phyloP scores from a whole-genome alignment of 2,888 invertebrate species.

The Nysson spinosus region DNA sequence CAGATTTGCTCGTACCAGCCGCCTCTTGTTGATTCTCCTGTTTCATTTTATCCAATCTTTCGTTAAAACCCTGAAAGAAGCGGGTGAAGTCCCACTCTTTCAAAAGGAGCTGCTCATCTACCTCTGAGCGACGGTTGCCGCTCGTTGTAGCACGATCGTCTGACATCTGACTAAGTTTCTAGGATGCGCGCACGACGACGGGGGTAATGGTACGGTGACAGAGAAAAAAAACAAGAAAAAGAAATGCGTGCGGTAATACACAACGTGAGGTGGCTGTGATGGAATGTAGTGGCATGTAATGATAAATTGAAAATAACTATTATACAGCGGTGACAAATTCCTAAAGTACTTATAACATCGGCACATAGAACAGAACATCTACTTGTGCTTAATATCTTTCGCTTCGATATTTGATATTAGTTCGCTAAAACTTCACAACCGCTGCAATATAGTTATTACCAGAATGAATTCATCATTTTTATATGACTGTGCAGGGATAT shows the following conservation, averaged over 20 bases:
- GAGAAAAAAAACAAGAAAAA: slow-evolving; percentile 64
- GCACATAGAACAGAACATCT: neutral
- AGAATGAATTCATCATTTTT: slow-evolving; percentile 34
- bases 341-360: too few relatives aligned
- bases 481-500: slow-evolving; percentile 42
- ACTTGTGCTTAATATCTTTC: neutral
- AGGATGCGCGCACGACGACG: slow-evolving; percentile 62
- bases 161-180: slow-evolving; percentile 74
- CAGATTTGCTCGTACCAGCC: slow-evolving; percentile 51
- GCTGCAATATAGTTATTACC: slow-evolving; percentile 30
- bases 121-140: slow-evolving; percentile 79
- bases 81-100: slow-evolving; percentile 93
- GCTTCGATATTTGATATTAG: too few relatives aligned
- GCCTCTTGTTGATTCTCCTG: slow-evolving; percentile 73
- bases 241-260: slow-evolving; percentile 76
- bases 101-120: slow-evolving; percentile 88
- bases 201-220: slow-evolving; percentile 62
- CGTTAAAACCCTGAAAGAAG: slow-evolving; percentile 83
- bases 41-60: slow-evolving; percentile 76
- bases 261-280: slow-evolving; percentile 57
- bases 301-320: slow-evolving; percentile 32
- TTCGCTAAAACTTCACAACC: slow-evolving; percentile 30
- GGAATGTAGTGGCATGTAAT: slow-evolving; percentile 47
- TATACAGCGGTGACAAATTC: slow-evolving; percentile 35
- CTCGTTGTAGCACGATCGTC: slow-evolving; percentile 69